phyloP scores from a whole-genome alignment of 64 coral and sea anemone species.

The Pachyseris speciosa region DNA sequence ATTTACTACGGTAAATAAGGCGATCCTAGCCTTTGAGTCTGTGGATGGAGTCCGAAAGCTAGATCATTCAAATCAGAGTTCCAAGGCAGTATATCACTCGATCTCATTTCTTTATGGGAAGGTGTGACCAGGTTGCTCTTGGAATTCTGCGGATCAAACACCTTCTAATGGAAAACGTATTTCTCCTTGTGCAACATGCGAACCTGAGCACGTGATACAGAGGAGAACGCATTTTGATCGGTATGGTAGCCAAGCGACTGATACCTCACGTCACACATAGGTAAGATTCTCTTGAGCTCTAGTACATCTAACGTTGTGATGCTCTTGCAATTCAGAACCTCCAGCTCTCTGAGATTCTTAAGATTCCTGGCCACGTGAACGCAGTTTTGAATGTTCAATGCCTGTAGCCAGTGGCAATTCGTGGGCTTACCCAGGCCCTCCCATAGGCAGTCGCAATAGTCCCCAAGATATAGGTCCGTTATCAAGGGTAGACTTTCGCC shows the following conservation, averaged over 20 bases:
- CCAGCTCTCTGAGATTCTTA: constrained; percentile 59
- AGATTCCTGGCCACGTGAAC: constrained; percentile 47
- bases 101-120: too few species aligned
- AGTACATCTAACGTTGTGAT: constrained; percentile 55
- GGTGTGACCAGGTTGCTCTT: too few species aligned
- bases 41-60: too few species aligned
- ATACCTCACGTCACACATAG: constrained; percentile 22
- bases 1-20: too few species aligned
- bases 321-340: constrained; percentile 56
- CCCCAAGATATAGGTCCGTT: constrained; percentile 66
- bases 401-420: constrained; percentile 63
- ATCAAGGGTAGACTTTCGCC: constrained; percentile 53
- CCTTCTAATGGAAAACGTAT: too few species aligned
- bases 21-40: too few species aligned
- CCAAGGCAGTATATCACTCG: too few species aligned
- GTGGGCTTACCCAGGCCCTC: constrained; percentile 33
- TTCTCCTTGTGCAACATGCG: too few species aligned
- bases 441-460: constrained; percentile 60
- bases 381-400: constrained; percentile 70
- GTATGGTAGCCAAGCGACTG: neutral
- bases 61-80: too few species aligned
- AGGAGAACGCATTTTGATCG: neutral
- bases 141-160: too few species aligned
- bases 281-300: constrained; percentile 20
- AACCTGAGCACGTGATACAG: neutral